These are phyloP conservation scores for Lacerta viridis DNA, from an alignment of 2,797 vertebrate species.

Conservation along the genomic window DNA sequence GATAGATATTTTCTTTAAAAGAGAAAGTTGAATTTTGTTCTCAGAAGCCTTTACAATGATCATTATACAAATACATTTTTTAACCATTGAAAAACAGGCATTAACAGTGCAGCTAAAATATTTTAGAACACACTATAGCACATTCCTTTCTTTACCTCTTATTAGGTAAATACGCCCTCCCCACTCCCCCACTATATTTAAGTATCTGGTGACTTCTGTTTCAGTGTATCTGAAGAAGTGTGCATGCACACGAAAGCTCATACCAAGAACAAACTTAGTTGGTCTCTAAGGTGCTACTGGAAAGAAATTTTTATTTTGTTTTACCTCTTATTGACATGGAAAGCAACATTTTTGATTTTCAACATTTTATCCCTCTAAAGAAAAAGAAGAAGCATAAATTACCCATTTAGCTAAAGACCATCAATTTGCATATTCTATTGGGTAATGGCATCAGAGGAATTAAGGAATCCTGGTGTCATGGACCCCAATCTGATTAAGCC, in stretches of 20 bases:
- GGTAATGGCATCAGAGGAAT: constrained; percentile 36
- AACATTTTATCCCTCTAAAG: constrained; percentile 52
- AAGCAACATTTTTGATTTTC: constrained; percentile 52
- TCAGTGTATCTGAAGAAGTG: too few species aligned
- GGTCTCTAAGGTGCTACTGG: too few species aligned
- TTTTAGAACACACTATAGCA: constrained; percentile 53
- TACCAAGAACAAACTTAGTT: too few species aligned
- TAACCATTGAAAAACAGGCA: constrained; percentile 58
- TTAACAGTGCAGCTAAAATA: constrained; percentile 39
- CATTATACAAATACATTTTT: constrained; percentile 71
- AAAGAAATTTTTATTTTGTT: neutral
- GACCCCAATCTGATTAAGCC: neutral
- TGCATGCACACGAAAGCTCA: too few species aligned
- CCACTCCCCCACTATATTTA: too few species aligned
- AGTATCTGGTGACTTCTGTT: too few species aligned
- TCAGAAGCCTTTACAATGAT: constrained; percentile 67
- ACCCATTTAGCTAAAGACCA: constrained; percentile 36
- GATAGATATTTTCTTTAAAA: constrained; percentile 55
- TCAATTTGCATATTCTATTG: constrained; percentile 41
- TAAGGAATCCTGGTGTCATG: neutral
- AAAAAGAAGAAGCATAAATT: neutral
- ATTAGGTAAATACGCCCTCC: constrained; percentile 5
- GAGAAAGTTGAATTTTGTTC: constrained; percentile 70
- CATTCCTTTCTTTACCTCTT: constrained; percentile 52
- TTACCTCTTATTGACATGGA: constrained; percentile 47